These are phyloP conservation scores for Cenopis cana DNA, from an alignment of 2,888 invertebrate species.

Conservation along the genomic window DNA sequence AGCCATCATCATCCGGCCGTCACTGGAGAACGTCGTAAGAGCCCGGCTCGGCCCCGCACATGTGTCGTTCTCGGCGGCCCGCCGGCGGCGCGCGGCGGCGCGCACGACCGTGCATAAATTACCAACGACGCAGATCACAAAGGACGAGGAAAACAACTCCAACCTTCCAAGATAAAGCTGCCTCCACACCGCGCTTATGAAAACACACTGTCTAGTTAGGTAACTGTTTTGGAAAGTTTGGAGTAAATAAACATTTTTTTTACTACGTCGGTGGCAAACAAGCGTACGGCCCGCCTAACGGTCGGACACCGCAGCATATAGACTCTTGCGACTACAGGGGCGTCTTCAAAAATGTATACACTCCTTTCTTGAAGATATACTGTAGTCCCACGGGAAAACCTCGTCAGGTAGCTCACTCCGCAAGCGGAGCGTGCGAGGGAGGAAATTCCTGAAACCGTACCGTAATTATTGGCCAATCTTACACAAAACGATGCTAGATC, in stretches of 20 bases:
- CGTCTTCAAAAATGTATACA: too few relatives aligned
- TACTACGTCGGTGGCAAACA: too few relatives aligned
- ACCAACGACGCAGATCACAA: conserved; percentile 32
- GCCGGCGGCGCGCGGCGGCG: not conserved
- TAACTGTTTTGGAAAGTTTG: not conserved
- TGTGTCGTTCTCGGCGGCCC: conserved; percentile 8
- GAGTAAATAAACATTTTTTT: not conserved
- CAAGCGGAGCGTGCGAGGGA: too few relatives aligned
- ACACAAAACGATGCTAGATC: not conserved
- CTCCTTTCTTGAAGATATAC: too few relatives aligned
- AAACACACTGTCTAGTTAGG: not conserved
- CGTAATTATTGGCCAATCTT: not conserved
- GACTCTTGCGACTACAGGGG: too few relatives aligned
- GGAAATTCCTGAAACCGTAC: too few relatives aligned
- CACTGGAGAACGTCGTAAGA: not conserved
- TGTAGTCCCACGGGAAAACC: too few relatives aligned
- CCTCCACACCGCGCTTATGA: not conserved
- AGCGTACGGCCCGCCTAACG: too few relatives aligned
- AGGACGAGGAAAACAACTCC: conserved; percentile 19
- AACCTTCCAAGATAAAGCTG: conserved; percentile 19
- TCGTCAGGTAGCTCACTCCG: too few relatives aligned
- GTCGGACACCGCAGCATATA: too few relatives aligned
- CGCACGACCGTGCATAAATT: conserved; percentile 41
- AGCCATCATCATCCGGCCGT: conserved; percentile 25
- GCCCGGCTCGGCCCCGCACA: not conserved